Percentiles rank a stretch among this genome's conserved stretches.
These are phyloP conservation scores for Toxotes chatareus DNA, from an alignment of 2,113 vertebrate species.

Conservation along the genomic window DNA sequence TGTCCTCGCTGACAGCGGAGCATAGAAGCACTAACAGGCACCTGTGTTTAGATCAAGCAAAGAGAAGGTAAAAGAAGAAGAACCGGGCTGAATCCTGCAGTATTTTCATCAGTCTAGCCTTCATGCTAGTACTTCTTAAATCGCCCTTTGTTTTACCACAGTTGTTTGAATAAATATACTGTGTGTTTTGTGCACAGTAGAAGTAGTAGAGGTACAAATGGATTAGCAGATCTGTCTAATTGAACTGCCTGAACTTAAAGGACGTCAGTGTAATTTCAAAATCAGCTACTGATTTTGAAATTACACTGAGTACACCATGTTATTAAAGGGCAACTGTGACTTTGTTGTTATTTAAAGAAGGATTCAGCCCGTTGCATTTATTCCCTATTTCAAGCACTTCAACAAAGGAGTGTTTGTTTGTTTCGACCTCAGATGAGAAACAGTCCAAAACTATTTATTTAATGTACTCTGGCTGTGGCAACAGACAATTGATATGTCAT, in stretches of 20 bases:
- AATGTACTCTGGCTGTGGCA: conserved; percentile 52
- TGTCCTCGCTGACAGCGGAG: conserved; percentile 62
- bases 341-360: conserved; percentile 18
- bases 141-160: background rate
- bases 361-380: conserved; percentile 64
- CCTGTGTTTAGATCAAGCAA: conserved; percentile 80
- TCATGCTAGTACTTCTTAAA: background rate
- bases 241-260: background rate
- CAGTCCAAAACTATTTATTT: conserved; percentile 48
- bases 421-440: conserved; percentile 61
- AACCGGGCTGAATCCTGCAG: conserved; percentile 57
- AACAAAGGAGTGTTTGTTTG: conserved; percentile 39
- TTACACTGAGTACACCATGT: background rate
- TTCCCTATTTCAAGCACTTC: conserved; percentile 65
- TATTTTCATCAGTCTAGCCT: background rate
- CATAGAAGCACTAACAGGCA: conserved; percentile 79
- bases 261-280: background rate
- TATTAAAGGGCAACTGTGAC: background rate
- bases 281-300: background rate
- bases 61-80: conserved; percentile 53
- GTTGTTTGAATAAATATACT: conserved; percentile 6
- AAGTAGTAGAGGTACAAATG: background rate
- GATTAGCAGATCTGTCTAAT: background rate
- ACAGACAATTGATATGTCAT: conserved; percentile 20
- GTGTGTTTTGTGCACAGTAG: conserved; percentile 9